Conservation (phyloP, 2,113 vertebrate genomes). For the Ellobius talpinus region DNA sequence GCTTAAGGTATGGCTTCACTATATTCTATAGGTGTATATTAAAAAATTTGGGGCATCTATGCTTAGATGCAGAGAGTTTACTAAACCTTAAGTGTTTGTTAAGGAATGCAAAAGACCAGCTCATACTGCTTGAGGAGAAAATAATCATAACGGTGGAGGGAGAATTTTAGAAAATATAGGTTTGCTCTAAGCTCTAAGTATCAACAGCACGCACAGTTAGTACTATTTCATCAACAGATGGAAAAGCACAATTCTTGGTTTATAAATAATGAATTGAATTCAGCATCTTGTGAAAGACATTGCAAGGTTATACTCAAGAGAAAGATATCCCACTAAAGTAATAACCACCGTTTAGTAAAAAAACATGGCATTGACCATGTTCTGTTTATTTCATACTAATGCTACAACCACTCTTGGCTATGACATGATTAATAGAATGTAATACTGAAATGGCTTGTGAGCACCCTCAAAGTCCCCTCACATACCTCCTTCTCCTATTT, state of each 20-base stretch:
- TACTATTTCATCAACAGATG: background rate
- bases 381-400: conserved; percentile 23
- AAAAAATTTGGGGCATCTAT: background rate
- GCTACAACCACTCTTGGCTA: background rate
- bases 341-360: background rate
- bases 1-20: background rate
- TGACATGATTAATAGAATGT: background rate
- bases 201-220: background rate
- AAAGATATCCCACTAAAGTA: background rate
- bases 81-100: background rate
- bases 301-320: background rate
- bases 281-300: background rate
- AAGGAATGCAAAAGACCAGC: background rate
- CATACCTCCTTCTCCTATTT: background rate
- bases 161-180: background rate
- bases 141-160: background rate
- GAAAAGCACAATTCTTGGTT: background rate
- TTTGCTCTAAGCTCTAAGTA: background rate
- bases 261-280: conserved; percentile 12
- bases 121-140: background rate
- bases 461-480: conserved; percentile 48
- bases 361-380: background rate
- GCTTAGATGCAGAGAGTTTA: background rate
- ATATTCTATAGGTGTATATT: background rate
- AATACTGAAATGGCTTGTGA: conserved; percentile 56